phyloP scores from a whole-genome alignment of 1,140 invertebrate genomes.

The Aleiodes sp. region DNA sequence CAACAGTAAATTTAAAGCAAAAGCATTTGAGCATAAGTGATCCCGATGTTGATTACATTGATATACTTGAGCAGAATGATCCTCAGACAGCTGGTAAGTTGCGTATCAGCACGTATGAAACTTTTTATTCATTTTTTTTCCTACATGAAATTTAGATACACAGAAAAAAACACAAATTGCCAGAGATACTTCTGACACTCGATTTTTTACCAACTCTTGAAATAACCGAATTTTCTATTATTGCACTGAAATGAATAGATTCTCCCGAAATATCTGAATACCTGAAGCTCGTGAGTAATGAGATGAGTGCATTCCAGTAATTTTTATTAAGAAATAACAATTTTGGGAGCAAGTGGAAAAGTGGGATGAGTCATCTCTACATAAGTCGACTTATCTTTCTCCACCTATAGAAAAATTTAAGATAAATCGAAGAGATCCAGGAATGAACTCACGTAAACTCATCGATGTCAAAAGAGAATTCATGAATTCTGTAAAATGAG shows the following conservation, averaged over 20 bases:
- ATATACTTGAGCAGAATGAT: slow-evolving; percentile 71
- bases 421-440: too few species aligned
- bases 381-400: too few species aligned
- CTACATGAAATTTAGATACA: not conserved
- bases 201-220: not conserved
- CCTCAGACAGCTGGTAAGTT: slow-evolving; percentile 61
- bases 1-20: slow-evolving; percentile 75
- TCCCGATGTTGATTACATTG: slow-evolving; percentile 80
- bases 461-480: too few species aligned
- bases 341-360: too few species aligned
- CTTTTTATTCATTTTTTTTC: not conserved
- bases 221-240: not conserved
- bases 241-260: not conserved
- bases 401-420: too few species aligned
- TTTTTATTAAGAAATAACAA: too few species aligned
- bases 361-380: too few species aligned
- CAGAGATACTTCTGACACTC: not conserved
- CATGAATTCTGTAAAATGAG: too few species aligned
- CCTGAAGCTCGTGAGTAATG: too few species aligned
- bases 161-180: not conserved
- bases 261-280: not conserved
- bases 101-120: too few species aligned
- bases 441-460: too few species aligned
- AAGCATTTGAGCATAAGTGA: slow-evolving; percentile 74
- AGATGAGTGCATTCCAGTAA: too few species aligned